phyloP scores from a whole-genome alignment of 92 coral and sea anemone species.

The Epizoanthus rinbou region DNA sequence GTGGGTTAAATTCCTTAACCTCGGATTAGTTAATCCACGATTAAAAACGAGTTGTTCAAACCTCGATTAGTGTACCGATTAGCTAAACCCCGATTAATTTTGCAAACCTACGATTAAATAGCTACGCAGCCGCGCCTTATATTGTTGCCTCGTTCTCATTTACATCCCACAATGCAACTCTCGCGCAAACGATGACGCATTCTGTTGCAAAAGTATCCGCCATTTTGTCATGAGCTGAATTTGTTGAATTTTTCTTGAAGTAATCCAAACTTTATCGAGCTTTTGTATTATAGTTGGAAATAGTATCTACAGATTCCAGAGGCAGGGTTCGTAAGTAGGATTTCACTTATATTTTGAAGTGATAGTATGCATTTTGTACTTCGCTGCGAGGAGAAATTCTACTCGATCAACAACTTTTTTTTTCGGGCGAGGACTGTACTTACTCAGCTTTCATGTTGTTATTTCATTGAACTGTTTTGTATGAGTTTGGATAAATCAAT shows the following conservation, averaged over 20 bases:
- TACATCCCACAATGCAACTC: no score
- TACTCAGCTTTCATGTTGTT: constrained; percentile 1
- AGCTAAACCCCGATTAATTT: not conserved
- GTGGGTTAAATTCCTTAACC: constrained; percentile 25
- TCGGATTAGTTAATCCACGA: constrained; percentile 14
- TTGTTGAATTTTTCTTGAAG: not conserved
- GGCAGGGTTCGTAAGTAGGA: constrained; percentile 19
- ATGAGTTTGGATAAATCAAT: not conserved
- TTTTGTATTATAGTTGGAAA: not conserved
- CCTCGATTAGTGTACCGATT: not conserved
- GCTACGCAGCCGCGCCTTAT: constrained; percentile 16
- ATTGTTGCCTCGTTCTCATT: no score
- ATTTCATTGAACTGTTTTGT: constrained; percentile 1
- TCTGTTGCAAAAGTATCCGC: not conserved
- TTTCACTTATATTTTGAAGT: not conserved
- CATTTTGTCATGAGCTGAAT: constrained; percentile 12
- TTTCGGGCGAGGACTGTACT: constrained; percentile 3
- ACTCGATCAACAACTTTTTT: constrained; percentile 4
- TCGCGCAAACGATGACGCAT: not conserved
- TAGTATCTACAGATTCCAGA: constrained; percentile 3
- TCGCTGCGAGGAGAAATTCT: constrained; percentile 8
- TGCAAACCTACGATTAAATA: not conserved
- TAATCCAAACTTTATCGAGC: constrained; percentile 1
- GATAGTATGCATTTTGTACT: constrained; percentile 1
- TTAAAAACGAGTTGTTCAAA: constrained; percentile 22